Base-by-base conservation (phyloP, 1,140 invertebrate genomes). In the Calephelis virginiensis region DNA sequence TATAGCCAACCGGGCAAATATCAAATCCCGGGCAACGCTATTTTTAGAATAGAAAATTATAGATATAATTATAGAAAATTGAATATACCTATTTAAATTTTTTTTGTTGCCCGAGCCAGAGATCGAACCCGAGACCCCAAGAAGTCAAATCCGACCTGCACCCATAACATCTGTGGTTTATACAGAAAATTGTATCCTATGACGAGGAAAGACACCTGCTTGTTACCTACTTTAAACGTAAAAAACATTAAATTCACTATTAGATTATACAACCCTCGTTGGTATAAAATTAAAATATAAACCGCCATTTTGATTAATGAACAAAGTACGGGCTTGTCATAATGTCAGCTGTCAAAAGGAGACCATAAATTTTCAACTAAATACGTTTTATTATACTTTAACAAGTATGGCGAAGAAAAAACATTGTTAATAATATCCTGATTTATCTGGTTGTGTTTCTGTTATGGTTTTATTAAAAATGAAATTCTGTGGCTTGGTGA, bases 271-370 rank as follows among this genome's bases (percentile, higher is more conserved):
- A 56, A 37, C 50, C 61, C 4, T 66, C 62, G 60, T 62, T 61
- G 67, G 64, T 63, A 63, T 63, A 62, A 66, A 67, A 67, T 63
- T 17, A 64, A 66, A 75, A 72, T 71, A 48, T 70, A 70, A 66
- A 74, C 71, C 63, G 67, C 53, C 68, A 53, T 72, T 74, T 70
- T 76, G 72, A 78, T 78, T 78, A 76, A 78, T 78, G 74, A 69
- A 68, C 48, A 67, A 72, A 71, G 64, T 64, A 66, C 66, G 63
- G 68, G 65, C 70, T 68, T 74, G 74, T 73, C 70, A 71, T 72
- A 76, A 74, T 74, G 76, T 76, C 74, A 68, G 67, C 69, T 71
- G 74, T 76, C 72, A 74, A 74, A 74, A 73, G 69, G 63, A 60
- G 64, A 74, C 70, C 70, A 73, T 76, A 76, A 76, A 78, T 78